Evolutionary conservation across 2,797 vertebrate species (phyloP).

Genomic region (Hafferia zeledoni): DNA sequence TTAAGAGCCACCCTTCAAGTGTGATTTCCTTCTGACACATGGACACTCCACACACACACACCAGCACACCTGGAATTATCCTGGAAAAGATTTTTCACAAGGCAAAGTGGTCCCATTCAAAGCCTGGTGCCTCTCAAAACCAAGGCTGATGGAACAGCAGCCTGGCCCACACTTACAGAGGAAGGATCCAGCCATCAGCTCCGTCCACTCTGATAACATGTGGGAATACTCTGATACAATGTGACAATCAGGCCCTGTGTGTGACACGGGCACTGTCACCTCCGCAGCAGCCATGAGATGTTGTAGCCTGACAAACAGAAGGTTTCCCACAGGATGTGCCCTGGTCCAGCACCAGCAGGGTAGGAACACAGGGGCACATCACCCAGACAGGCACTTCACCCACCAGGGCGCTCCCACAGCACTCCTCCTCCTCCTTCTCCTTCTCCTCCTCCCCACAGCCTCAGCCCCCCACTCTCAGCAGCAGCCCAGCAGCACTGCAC

Average conservation of each 20-base stretch:
- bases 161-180: background rate
- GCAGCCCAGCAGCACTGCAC: too few relatives aligned
- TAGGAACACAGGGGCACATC: too few relatives aligned
- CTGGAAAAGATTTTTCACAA: background rate
- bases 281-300: background rate
- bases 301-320: background rate
- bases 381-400: too few relatives aligned
- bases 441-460: too few relatives aligned
- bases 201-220: background rate
- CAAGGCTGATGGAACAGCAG: background rate
- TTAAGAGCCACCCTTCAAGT: background rate
- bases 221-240: accelerated
- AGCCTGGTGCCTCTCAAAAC: background rate
- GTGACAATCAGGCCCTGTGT: background rate
- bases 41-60: background rate
- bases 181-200: background rate
- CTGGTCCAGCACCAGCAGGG: too few relatives aligned
- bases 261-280: background rate
- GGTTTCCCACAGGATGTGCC: too few relatives aligned
- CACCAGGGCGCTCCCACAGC: too few relatives aligned
- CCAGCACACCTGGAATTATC: background rate
- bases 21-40: background rate
- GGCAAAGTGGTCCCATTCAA: background rate
- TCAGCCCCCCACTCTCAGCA: too few relatives aligned
- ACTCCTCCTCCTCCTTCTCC: too few relatives aligned